These are phyloP conservation scores for Syrrhaptes paradoxus DNA, from an alignment of 2,113 vertebrate species.

Conservation along the genomic window DNA sequence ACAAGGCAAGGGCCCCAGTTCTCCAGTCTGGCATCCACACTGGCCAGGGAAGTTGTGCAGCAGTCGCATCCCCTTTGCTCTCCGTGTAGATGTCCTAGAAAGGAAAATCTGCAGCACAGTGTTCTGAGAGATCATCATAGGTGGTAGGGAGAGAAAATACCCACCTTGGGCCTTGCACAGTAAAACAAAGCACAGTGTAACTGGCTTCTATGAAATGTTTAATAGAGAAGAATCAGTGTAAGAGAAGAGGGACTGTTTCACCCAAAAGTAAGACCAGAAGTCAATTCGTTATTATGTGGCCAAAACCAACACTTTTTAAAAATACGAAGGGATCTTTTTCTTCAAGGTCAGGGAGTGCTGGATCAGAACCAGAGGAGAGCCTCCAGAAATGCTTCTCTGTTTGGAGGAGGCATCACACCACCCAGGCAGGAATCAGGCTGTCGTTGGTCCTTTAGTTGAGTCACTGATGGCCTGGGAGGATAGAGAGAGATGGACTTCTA, in stretches of 20 bases:
- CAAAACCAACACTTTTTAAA: not conserved
- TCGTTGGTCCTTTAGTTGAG: accelerated
- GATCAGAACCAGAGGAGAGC: not conserved
- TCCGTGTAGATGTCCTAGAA: not conserved
- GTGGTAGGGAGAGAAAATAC: not conserved
- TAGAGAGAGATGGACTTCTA: not conserved
- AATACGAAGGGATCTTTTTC: not conserved
- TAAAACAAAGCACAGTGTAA: not conserved
- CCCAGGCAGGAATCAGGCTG: not conserved
- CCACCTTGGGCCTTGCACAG: not conserved
- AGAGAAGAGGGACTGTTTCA: not conserved
- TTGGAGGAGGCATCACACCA: not conserved
- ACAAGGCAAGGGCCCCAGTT: not conserved
- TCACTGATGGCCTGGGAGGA: not conserved
- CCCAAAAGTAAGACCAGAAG: not conserved
- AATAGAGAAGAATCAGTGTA: not conserved
- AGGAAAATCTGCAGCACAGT: not conserved
- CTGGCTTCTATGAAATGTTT: not conserved
- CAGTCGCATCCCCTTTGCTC: not conserved
- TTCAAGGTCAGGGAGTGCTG: not conserved
- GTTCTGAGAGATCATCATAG: not conserved
- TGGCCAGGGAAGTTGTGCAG: not conserved
- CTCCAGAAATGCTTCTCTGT: not conserved
- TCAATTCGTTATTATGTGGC: not conserved
- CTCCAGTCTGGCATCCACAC: accelerated